Conservation (phyloP, 2,797 vertebrate genomes). For the Sebastes steindachneri region DNA sequence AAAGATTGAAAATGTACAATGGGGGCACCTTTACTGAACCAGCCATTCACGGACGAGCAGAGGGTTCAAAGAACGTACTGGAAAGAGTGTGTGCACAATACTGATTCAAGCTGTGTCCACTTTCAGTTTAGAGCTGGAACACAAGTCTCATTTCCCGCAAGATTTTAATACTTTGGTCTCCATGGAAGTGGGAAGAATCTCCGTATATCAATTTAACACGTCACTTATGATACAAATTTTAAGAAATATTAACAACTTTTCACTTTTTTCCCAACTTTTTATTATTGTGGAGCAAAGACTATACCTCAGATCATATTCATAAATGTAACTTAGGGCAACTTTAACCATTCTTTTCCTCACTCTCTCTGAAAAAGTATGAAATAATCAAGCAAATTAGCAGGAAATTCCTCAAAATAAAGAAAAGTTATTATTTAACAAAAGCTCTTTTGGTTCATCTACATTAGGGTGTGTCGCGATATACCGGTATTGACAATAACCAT, state of each 20-base stretch:
- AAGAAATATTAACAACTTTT: neutral
- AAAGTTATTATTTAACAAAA: neutral
- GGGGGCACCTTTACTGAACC: constrained; percentile 73
- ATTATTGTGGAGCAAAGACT: neutral
- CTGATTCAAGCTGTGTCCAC: constrained; percentile 25
- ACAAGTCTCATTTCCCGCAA: neutral
- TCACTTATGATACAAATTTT: neutral
- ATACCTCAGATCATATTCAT: neutral
- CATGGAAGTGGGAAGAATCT: neutral
- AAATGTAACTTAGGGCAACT: neutral
- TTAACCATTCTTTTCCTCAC: neutral
- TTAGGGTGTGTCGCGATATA: neutral
- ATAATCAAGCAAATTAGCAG: neutral
- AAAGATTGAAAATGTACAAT: constrained; percentile 81
- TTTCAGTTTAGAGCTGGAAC: constrained; percentile 32
- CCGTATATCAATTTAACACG: neutral
- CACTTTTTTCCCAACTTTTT: neutral
- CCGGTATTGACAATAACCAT: too few species aligned
- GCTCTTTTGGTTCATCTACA: neutral
- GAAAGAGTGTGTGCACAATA: constrained; percentile 62
- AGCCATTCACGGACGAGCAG: constrained; percentile 68
- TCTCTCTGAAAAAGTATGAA: neutral
- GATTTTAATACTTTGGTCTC: neutral
- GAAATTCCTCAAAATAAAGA: neutral
- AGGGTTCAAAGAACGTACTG: constrained; percentile 74